A percentile compares a stretch with the other conserved stretches of the same genome.
phyloP scores from a whole-genome alignment of 2,888 invertebrate species.

The Latheticus oryzae region DNA sequence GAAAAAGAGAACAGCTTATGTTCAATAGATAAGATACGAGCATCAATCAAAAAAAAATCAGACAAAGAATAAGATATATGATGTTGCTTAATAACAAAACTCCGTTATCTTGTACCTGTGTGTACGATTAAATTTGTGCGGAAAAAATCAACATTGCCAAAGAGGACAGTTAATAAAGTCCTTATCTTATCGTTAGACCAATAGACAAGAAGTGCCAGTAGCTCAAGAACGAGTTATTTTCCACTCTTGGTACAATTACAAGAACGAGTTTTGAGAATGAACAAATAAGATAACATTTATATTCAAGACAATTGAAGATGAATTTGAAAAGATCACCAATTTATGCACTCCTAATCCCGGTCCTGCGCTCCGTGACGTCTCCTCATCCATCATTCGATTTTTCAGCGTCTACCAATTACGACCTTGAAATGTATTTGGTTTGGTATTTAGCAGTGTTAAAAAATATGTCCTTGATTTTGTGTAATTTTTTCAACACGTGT shows the following conservation, averaged over 20 bases:
- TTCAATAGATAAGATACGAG: slow-evolving; percentile 40
- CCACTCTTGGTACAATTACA: slow-evolving; percentile 7
- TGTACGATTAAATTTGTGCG: slow-evolving; percentile 43
- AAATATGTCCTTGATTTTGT: slow-evolving; percentile 31
- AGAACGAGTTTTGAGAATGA: slow-evolving; percentile 27
- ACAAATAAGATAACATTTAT: slow-evolving; percentile 35
- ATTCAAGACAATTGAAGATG: slow-evolving; percentile 8
- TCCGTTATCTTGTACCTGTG: slow-evolving; percentile 20
- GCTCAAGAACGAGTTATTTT: slow-evolving; percentile 16
- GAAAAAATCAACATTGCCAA: slow-evolving; percentile 55
- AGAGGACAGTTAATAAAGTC: slow-evolving; percentile 32
- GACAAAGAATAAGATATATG: slow-evolving; percentile 34
- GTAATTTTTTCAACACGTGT: slow-evolving; percentile 35
- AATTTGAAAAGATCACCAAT: too few relatives aligned
- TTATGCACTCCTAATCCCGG: slow-evolving; percentile 3
- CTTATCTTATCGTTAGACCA: slow-evolving; percentile 39
- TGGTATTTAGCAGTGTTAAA: slow-evolving; percentile 32
- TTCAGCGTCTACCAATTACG: slow-evolving; percentile 17
- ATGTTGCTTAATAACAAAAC: slow-evolving; percentile 13
- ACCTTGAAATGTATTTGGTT: slow-evolving; percentile 36
- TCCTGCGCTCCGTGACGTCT: slow-evolving; percentile 6
- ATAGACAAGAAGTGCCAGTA: slow-evolving; percentile 34
- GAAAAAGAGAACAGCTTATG: slow-evolving; percentile 36
- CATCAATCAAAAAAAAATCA: slow-evolving; percentile 29
- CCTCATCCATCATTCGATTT: slow-evolving; percentile 11